Evolutionary conservation across 2,888 invertebrate genomes (phyloP).

Genomic region (Lamellibrachia satsuma): DNA sequence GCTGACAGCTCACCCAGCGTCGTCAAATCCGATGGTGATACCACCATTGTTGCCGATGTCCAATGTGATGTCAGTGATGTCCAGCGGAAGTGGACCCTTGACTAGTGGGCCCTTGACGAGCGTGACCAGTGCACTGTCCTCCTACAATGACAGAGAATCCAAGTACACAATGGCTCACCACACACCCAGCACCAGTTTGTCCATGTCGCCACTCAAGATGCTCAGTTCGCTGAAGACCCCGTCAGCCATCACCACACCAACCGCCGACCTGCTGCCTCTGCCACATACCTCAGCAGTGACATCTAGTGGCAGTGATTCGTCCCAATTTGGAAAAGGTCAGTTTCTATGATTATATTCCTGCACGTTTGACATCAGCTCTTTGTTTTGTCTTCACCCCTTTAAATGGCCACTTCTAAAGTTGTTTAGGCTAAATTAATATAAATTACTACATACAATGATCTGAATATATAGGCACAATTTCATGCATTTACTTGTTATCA

Average conservation of each 20-base stretch:
- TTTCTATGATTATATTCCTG: not conserved
- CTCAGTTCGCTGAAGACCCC: slow-evolving; percentile 22
- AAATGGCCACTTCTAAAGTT: not conserved
- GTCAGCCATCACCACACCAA: slow-evolving; percentile 1
- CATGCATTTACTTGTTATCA: not conserved
- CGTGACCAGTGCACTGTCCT: not conserved
- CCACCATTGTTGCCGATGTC: slow-evolving; percentile 8
- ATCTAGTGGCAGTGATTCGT: not conserved
- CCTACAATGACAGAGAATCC: not conserved
- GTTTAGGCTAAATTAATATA: not conserved
- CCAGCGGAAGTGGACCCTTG: not conserved
- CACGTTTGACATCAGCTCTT: not conserved
- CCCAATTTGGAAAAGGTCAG: slow-evolving; percentile 3
- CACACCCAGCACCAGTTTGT: not conserved
- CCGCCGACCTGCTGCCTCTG: slow-evolving; percentile 19
- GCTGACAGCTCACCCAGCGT: slow-evolving; percentile 21
- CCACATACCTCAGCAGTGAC: not conserved
- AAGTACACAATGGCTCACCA: not conserved
- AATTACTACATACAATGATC: not conserved
- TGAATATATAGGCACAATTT: not conserved
- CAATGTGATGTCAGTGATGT: not conserved
- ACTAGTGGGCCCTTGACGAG: not conserved
- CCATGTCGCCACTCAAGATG: slow-evolving; percentile 18
- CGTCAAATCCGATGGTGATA: not conserved
- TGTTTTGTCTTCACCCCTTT: not conserved